Base-by-base conservation (phyloP, 2,113 vertebrate species). In the Menura novaehollandiae region DNA sequence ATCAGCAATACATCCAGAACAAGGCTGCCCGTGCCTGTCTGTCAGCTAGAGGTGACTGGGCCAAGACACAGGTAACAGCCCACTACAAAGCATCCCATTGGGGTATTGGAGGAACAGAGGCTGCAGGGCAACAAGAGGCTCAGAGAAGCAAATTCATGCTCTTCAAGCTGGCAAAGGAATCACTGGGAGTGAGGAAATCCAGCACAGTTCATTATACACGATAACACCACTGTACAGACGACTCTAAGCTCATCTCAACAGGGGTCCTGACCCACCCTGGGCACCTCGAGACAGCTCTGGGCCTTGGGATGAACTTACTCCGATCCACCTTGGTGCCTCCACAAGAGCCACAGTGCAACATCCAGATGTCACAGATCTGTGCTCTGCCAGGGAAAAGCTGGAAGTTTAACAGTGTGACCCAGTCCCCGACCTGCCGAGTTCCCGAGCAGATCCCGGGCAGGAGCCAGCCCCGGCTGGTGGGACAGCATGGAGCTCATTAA, bases 371-470 rank as follows among this genome's bases (percentile, higher is more conserved):
- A 66, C 11, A 43, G 39, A 63, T 6, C n/a, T 43, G 32, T 21
- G 13, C 28, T 26, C 21, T 10, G 10, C 58, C n/a, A 76, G 27
- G 8, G 51, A 51, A 55, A 89, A 75, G 44, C 63, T 85, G 33
- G 2, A 85, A 46, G 58, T 79, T 44, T 15, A 43, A 59, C 22
- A 58, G 16, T 2, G 39, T 9, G 62, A 84, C 30, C 17, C 63
- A 56, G 43, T 13, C 6, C 9, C 59, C 6, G 15, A 52, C 13
- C 43, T 3, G 33, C 0, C 0, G 37, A 5, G 15, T 1, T 62
- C 37, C 43, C 0, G 4, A 46, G 67, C 68, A 74, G 88, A 78
- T 37, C 43, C 58, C 6, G 0, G 77, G 58, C 67, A 80, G 73
- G 43, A 68, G 74, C 37, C 52, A 84, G 59, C 39, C 41, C 46